phyloP scores from a whole-genome alignment of 2,888 invertebrate species.

The Phoenoteleia sp. region DNA sequence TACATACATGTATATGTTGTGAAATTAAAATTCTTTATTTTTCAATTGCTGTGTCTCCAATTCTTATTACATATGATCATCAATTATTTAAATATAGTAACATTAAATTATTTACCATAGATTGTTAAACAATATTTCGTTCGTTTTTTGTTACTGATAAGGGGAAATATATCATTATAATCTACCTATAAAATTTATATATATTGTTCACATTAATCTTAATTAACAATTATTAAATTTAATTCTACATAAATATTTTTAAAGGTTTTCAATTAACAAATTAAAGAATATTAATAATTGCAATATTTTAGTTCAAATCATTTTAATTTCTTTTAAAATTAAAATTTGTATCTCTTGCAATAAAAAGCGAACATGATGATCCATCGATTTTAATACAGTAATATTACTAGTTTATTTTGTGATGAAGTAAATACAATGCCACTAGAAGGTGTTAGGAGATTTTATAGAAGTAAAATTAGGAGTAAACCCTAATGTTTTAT shows the following conservation, averaged over 20 bases:
- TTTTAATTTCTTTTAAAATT: neutral
- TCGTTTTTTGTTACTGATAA: slow-evolving; percentile 76
- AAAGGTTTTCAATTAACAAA: no score
- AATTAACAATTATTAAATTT: neutral
- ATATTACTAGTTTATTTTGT: slow-evolving; percentile 78
- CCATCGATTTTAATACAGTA: slow-evolving; percentile 80
- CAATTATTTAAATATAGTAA: slow-evolving; percentile 1
- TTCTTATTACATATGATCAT: slow-evolving; percentile 12
- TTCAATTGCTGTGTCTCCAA: neutral
- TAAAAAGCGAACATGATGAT: slow-evolving; percentile 79
- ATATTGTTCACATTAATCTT: slow-evolving; percentile 1
- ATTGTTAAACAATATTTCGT: neutral
- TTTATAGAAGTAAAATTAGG: slow-evolving; percentile 81
- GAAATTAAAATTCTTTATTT: slow-evolving; percentile 11
- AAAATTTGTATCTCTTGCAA: slow-evolving; percentile 81
- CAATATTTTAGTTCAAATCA: no score
- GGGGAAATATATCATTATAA: slow-evolving; percentile 82
- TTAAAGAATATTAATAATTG: neutral
- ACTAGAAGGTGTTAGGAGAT: slow-evolving; percentile 81
- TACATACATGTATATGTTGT: no score
- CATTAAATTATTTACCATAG: no score
- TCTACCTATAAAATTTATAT: slow-evolving; percentile 83
- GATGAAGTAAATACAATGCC: slow-evolving; percentile 79
- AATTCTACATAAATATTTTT: no score
- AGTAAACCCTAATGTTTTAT: slow-evolving; percentile 76